These are phyloP conservation scores for Leptinotarsa haldemani DNA, from an alignment of 2,888 invertebrate species.

Conservation along the genomic window DNA sequence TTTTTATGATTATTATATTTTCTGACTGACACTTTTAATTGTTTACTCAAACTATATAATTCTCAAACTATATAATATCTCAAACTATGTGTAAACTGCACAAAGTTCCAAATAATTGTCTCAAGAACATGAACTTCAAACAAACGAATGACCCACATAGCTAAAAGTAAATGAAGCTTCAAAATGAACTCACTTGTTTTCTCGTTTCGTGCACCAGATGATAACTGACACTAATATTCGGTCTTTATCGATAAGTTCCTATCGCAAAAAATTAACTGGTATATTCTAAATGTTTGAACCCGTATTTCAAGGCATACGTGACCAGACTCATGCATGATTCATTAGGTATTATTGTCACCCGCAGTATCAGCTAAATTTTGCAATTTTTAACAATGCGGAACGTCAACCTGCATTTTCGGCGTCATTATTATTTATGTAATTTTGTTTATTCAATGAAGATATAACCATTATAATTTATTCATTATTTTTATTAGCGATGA, in stretches of 20 bases:
- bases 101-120: background rate
- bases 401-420: background rate
- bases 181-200: slow-evolving; percentile 14
- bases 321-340: slow-evolving; percentile 50
- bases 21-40: no score
- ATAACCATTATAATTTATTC: no score
- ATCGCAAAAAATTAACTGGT: slow-evolving; percentile 50
- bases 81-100: background rate
- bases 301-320: slow-evolving; percentile 54
- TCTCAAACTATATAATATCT: no score
- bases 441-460: background rate
- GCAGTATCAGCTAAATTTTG: background rate
- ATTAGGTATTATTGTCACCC: slow-evolving; percentile 9
- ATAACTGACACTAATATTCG: slow-evolving; percentile 16
- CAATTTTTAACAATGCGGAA: background rate
- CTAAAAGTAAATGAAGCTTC: slow-evolving; percentile 27
- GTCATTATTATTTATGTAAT: background rate
- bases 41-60: no score
- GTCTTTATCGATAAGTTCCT: slow-evolving; percentile 18
- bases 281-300: slow-evolving; percentile 29
- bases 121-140: slow-evolving; percentile 8
- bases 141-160: slow-evolving; percentile 28
- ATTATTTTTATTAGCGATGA: no score
- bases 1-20: no score
- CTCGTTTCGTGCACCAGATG: background rate